Percentiles rank a stretch among this genome's conserved stretches.
Evolutionary conservation across 1,140 invertebrate genomes (phyloP).

Genomic region (Lerema accius): DNA sequence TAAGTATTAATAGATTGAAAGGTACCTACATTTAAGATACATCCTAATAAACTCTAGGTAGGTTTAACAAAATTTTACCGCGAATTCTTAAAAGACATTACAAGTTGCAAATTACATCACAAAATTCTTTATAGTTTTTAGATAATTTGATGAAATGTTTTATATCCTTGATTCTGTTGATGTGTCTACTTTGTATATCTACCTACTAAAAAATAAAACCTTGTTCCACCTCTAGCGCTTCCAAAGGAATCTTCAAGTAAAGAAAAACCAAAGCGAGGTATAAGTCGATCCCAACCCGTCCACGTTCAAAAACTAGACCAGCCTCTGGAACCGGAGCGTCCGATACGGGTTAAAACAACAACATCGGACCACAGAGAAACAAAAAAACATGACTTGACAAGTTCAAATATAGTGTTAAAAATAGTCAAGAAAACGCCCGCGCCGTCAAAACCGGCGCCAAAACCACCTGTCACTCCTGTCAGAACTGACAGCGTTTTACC

Average conservation of each 20-base stretch:
- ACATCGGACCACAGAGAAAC: slow-evolving; percentile 50
- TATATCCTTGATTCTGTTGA: too few species aligned
- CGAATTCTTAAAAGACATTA: too few species aligned
- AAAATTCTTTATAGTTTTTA: too few species aligned
- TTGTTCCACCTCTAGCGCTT: slow-evolving; percentile 34
- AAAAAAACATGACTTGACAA: slow-evolving; percentile 55
- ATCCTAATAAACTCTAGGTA: too few species aligned
- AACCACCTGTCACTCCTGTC: slow-evolving; percentile 42
- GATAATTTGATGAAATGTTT: too few species aligned
- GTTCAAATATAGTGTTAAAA: slow-evolving; percentile 60
- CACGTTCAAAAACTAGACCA: slow-evolving; percentile 47
- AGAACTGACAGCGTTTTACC: slow-evolving; percentile 55
- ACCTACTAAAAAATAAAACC: neutral
- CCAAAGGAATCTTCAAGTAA: slow-evolving; percentile 49
- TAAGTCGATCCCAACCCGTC: slow-evolving; percentile 41
- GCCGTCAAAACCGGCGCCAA: slow-evolving; percentile 49
- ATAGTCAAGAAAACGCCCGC: slow-evolving; percentile 66
- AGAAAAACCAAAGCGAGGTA: slow-evolving; percentile 32
- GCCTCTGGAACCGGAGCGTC: slow-evolving; percentile 52
- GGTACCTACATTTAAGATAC: too few species aligned
- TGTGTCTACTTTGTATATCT: neutral
- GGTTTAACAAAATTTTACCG: too few species aligned
- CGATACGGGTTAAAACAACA: slow-evolving; percentile 47
- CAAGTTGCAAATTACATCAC: too few species aligned
- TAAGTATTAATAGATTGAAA: too few species aligned